Conservation (phyloP, 2,888 invertebrate genomes). For the Galeopsomyia nigrocyanea region DNA sequence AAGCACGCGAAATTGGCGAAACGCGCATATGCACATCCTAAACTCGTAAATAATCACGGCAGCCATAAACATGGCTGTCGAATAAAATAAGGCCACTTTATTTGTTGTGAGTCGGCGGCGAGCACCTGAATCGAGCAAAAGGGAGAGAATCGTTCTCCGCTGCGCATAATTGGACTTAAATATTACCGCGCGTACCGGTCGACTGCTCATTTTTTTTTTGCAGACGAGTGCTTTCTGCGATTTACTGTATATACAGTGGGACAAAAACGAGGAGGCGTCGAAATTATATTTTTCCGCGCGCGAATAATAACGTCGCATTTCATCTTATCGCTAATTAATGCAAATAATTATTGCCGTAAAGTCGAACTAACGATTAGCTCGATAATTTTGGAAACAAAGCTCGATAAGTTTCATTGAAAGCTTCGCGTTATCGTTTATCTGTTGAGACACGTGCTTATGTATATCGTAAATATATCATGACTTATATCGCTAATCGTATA, state of each 20-base stretch:
- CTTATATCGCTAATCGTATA: no score
- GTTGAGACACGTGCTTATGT: no score
- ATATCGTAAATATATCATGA: no score
- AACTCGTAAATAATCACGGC: conserved; percentile 51
- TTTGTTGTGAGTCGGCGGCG: conserved; percentile 2
- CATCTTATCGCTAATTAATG: conserved; percentile 28
- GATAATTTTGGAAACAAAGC: no score
- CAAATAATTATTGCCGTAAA: not conserved
- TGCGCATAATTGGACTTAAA: conserved; percentile 52
- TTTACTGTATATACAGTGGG: conserved; percentile 9
- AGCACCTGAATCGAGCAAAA: conserved; percentile 23
- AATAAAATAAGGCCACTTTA: conserved; percentile 51
- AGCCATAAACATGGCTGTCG: conserved; percentile 52
- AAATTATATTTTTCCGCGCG: conserved; percentile 10
- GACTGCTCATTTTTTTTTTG: conserved; percentile 28
- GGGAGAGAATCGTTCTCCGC: conserved; percentile 31
- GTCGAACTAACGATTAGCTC: no score
- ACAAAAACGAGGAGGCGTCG: not conserved
- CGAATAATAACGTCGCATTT: conserved; percentile 19
- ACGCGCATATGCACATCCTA: conserved; percentile 27
- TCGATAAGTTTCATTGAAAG: no score
- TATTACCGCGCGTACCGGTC: conserved; percentile 38
- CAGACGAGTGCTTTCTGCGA: conserved; percentile 29
- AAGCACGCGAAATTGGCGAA: not conserved
- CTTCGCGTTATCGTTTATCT: no score